phyloP scores from a whole-genome alignment of 1,140 invertebrate species.

The Ceratoteleas bidentatus region DNA sequence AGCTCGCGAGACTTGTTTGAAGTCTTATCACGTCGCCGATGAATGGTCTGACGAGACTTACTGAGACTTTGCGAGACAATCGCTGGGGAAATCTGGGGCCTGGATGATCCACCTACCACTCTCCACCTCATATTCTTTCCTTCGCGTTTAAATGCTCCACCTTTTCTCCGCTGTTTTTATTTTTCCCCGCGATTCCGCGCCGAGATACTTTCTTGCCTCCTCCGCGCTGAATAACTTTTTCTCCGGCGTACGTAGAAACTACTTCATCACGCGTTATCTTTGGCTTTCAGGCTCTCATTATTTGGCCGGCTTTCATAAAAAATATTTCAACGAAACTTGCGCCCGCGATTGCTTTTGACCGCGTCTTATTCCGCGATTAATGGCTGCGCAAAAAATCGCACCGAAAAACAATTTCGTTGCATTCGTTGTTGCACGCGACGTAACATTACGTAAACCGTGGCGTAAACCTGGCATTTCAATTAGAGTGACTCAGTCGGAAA shows the following conservation, averaged over 20 bases:
- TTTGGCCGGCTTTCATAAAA: conserved; percentile 42
- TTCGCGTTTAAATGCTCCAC: conserved; percentile 62
- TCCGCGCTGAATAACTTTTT: conserved; percentile 46
- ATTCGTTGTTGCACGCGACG: too few relatives aligned
- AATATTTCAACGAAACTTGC: conserved; percentile 23
- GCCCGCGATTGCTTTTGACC: conserved; percentile 31
- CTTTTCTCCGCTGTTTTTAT: conserved; percentile 62
- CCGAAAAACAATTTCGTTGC: neutral
- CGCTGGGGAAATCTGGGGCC: conserved; percentile 80
- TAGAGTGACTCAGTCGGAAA: conserved; percentile 34
- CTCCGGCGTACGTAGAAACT: conserved; percentile 52
- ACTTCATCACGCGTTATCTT: conserved; percentile 58
- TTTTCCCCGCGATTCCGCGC: conserved; percentile 49
- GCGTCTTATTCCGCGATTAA: neutral
- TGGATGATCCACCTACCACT: conserved; percentile 70
- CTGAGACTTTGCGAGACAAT: conserved; percentile 79
- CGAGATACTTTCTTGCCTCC: conserved; percentile 49
- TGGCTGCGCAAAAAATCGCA: neutral
- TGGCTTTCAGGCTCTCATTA: conserved; percentile 47
- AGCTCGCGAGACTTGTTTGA: conserved; percentile 71
- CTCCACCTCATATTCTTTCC: conserved; percentile 64
- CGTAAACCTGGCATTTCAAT: conserved; percentile 11
- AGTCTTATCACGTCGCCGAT: conserved; percentile 80
- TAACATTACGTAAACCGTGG: neutral
- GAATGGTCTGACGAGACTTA: conserved; percentile 80